Evolutionary conservation across 1,140 invertebrate genomes (phyloP).

Genomic region (Aphaenogaster floridana): DNA sequence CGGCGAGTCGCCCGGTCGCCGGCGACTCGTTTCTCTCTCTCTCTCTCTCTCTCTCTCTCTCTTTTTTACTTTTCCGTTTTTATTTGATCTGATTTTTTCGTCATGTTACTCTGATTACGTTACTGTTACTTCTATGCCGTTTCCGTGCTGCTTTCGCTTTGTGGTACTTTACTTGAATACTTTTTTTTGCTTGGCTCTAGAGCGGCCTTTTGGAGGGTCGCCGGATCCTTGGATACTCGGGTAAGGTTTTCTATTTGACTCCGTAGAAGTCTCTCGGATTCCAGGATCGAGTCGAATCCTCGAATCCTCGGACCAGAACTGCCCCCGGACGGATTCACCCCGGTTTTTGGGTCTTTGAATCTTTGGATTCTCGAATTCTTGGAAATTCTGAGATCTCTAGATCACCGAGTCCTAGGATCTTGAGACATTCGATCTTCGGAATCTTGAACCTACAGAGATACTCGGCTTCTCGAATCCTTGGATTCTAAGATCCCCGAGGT

Average conservation of each 20-base stretch:
- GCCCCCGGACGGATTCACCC: constrained; percentile 29
- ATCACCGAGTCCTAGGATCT: constrained; percentile 58
- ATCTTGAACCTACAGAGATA: constrained; percentile 52
- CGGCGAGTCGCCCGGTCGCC: constrained; percentile 75
- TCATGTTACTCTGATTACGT: constrained; percentile 53
- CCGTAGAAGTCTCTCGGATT: constrained; percentile 52
- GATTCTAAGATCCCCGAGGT: constrained; percentile 59
- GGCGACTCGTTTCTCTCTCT: constrained; percentile 61
- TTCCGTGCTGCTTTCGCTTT: constrained; percentile 49
- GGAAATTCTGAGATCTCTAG: constrained; percentile 52
- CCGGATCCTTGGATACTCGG: constrained; percentile 62
- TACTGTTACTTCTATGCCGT: constrained; percentile 47
- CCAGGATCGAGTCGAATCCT: constrained; percentile 57
- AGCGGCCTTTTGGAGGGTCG: constrained; percentile 46
- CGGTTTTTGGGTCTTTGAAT: constrained; percentile 52
- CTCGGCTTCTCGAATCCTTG: constrained; percentile 60
- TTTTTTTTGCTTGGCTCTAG: constrained; percentile 42
- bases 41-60: constrained; percentile 63
- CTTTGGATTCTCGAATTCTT: constrained; percentile 61
- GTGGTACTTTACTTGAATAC: constrained; percentile 39
- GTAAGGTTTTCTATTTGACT: background rate
- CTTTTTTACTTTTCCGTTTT: constrained; percentile 56
- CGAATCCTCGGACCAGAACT: constrained; percentile 49
- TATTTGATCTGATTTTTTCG: constrained; percentile 32
- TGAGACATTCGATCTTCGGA: constrained; percentile 60